Evolutionary conservation across 1,140 invertebrate species (phyloP).

Genomic region (Trissolcus basalis): DNA sequence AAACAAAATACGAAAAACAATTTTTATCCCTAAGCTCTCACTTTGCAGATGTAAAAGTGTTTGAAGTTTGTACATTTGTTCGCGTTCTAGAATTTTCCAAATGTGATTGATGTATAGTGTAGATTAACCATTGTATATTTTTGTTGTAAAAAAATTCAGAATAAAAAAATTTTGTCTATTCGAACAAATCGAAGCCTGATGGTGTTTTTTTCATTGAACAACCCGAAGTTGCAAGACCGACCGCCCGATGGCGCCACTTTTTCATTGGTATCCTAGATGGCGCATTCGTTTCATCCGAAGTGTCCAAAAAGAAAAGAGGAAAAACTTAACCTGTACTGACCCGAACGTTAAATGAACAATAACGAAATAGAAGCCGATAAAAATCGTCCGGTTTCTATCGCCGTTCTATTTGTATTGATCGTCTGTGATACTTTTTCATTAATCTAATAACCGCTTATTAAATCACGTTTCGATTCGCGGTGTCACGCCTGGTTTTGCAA

Average conservation of each 20-base stretch:
- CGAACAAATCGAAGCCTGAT: constrained; percentile 22
- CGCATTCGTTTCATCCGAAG: constrained; percentile 39
- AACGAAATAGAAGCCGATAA: constrained; percentile 41
- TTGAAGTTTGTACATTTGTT: constrained; percentile 21
- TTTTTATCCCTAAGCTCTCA: too few species aligned
- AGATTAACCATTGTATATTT: constrained; percentile 44
- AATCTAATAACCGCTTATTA: constrained; percentile 17
- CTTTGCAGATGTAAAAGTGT: too few species aligned
- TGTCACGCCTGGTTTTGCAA: constrained; percentile 9
- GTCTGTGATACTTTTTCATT: constrained; percentile 48
- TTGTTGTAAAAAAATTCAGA: constrained; percentile 33
- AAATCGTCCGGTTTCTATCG: constrained; percentile 29
- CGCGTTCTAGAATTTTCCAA: constrained; percentile 10
- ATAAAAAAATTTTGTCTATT: constrained; percentile 42
- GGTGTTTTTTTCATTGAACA: constrained; percentile 26
- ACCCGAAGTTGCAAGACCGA: constrained; percentile 9
- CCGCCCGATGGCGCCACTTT: constrained; percentile 54
- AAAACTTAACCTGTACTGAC: constrained; percentile 5
- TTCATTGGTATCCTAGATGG: constrained; percentile 60
- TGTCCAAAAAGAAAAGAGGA: constrained; percentile 3
- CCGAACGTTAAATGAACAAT: constrained; percentile 39
- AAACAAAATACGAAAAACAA: too few species aligned
- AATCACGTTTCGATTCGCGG: constrained; percentile 14
- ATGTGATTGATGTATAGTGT: constrained; percentile 36
- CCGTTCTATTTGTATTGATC: constrained; percentile 47